Percentiles rank a stretch among this genome's conserved stretches.
Evolutionary conservation across 2,113 vertebrate genomes (phyloP).

Genomic region (Apaloderma vittatum): DNA sequence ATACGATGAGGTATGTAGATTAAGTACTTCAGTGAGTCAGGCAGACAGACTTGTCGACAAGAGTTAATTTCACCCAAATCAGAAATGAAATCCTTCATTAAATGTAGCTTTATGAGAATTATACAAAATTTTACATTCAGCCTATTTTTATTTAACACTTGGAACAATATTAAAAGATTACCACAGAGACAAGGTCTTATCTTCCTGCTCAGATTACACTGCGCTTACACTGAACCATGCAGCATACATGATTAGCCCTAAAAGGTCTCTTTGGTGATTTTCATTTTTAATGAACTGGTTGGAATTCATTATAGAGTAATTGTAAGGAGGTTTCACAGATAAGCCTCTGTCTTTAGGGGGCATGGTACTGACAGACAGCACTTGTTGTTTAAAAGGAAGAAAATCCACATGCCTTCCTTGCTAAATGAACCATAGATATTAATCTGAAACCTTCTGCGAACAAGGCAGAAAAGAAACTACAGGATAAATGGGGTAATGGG

Average conservation of each 20-base stretch:
- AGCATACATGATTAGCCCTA: slow-evolving; percentile 59
- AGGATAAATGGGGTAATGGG: not conserved
- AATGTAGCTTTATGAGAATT: not conserved
- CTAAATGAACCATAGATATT: slow-evolving; percentile 26
- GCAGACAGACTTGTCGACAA: not conserved
- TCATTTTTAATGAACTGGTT: slow-evolving; percentile 68
- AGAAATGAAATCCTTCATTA: not conserved
- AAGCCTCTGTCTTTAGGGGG: slow-evolving; percentile 44
- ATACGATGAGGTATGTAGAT: not conserved
- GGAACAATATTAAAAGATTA: slow-evolving; percentile 33
- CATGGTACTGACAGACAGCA: not conserved
- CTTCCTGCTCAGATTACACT: slow-evolving; percentile 40
- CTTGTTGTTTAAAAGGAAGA: not conserved
- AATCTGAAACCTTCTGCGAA: not conserved
- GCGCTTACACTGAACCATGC: not conserved
- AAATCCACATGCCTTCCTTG: not conserved
- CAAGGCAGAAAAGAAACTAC: not conserved
- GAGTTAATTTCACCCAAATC: not conserved
- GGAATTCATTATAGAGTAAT: slow-evolving; percentile 70
- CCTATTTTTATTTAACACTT: slow-evolving; percentile 46
- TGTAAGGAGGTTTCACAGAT: slow-evolving; percentile 52
- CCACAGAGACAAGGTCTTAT: slow-evolving; percentile 36
- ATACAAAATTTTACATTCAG: not conserved
- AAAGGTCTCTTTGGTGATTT: slow-evolving; percentile 70
- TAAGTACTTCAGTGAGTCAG: not conserved